These are phyloP conservation scores for Lophotriccus pileatus DNA, from an alignment of 2,797 vertebrate species.

Conservation along the genomic window DNA sequence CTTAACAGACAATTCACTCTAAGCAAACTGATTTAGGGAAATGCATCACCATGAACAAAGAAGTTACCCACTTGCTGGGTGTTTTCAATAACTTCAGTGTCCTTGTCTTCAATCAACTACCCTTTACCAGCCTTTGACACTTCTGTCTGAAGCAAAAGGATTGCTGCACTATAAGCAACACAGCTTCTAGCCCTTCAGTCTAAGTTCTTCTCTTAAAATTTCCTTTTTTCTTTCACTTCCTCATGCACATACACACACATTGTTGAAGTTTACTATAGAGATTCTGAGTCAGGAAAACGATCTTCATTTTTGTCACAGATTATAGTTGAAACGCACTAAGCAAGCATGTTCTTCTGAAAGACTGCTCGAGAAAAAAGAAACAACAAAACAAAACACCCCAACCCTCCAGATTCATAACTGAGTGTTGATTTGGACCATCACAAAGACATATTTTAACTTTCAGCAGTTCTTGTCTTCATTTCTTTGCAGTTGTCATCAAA, in stretches of 20 bases:
- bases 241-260: not conserved
- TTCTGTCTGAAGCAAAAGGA: not conserved
- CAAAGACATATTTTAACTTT: not conserved
- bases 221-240: not conserved
- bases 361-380: not conserved
- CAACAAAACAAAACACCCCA: not conserved
- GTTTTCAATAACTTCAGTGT: not conserved
- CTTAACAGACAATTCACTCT: not conserved
- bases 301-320: not conserved
- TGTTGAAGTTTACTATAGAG: not conserved
- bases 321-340: not conserved
- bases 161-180: not conserved
- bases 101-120: not conserved
- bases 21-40: conserved; percentile 7
- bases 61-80: not conserved
- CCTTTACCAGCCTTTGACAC: not conserved
- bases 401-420: not conserved
- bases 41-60: not conserved
- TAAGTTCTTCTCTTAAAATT: not conserved
- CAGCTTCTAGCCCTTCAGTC: not conserved
- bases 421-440: not conserved
- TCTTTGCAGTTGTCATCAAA: not conserved
- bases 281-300: not conserved
- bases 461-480: not conserved
- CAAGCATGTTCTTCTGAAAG: not conserved